Evolutionary conservation across 2,797 vertebrate species (phyloP), one percentile per base, ranked within the genome.

Genomic region (Percopsis omiscomaycus): DNA sequence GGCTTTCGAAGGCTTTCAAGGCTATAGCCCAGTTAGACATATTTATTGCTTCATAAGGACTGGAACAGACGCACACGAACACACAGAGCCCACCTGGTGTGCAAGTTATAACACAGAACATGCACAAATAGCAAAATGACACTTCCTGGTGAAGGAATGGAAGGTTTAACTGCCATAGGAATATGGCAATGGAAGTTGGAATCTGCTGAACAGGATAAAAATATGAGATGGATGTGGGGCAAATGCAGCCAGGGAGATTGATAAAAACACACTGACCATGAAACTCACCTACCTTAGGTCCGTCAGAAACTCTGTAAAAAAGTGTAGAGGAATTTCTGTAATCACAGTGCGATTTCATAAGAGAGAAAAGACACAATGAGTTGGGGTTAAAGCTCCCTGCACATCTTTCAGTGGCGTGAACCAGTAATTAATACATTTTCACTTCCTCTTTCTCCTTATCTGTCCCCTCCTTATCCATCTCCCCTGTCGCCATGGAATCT

Each of bases 361-460:
- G 12, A 15, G 15, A 22, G 6, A 22, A 11, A 11, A 3, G n/a
- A 15, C 15, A 42, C 30, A 12, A 22, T 42, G 14, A 44, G 5
- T 37, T 42, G 15, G 32, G 54, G n/a, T 13, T 12, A 32, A 55
- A 55, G 29, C 29, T 55, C 53, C 14, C 5, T 14, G 30, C 53
- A 55, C 14, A 55, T 32, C 30, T 14, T 51, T 37, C 30, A 45
- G 30, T 52, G 49, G 52, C 49, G 28, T 62, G 50, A 27, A 28
- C 15, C 12, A 22, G 27, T 45, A 6, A 52, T 4, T 62, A 27
- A 50, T 16, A 5, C 16, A 44, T 32, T 46, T 47, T 27, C 22
- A 3, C 3, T 48, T 48, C 6, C 14, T 57, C n/a, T 58, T 32
- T 44, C 55, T 57, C 46, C 9, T 22, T 44, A 12, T 16, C 30